phyloP scores from a whole-genome alignment of 2,113 vertebrate genomes.

The Apus apus region DNA sequence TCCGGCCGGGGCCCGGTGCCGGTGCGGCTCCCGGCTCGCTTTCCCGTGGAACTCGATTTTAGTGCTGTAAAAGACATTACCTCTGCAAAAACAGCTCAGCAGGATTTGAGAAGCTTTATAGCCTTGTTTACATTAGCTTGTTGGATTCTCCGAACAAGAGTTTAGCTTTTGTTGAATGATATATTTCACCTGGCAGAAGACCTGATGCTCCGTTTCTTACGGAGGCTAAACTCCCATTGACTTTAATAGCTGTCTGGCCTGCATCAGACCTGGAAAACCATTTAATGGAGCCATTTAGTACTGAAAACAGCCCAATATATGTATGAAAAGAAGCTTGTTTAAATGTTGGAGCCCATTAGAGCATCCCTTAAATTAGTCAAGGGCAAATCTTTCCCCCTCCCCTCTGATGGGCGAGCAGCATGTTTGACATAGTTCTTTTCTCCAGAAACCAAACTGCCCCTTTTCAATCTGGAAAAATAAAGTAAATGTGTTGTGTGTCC shows the following conservation, averaged over 20 bases:
- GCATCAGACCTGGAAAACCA: neutral
- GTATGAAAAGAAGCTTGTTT: neutral
- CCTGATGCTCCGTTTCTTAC: neutral
- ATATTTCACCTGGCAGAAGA: neutral
- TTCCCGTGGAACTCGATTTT: neutral
- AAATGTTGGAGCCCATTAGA: neutral
- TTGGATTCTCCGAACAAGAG: neutral
- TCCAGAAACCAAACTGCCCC: neutral
- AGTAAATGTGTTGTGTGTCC: neutral
- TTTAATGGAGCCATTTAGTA: neutral
- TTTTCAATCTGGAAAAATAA: neutral
- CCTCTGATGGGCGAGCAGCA: neutral
- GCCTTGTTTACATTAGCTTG: neutral
- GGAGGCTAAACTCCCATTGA: neutral
- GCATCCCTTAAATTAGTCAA: neutral
- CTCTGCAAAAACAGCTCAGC: neutral
- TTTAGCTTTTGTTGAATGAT: neutral
- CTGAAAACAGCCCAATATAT: neutral
- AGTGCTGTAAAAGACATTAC: neutral
- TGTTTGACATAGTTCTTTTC: neutral
- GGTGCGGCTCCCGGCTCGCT: fast-evolving
- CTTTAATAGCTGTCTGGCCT: neutral
- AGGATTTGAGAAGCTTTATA: neutral
- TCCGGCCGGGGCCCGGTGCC: neutral
- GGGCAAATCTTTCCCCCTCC: neutral